Percentiles rank a stretch among this genome's conserved stretches.
These are phyloP conservation scores for Crossocerus cetratus DNA, from an alignment of 2,888 invertebrate species.

Conservation along the genomic window DNA sequence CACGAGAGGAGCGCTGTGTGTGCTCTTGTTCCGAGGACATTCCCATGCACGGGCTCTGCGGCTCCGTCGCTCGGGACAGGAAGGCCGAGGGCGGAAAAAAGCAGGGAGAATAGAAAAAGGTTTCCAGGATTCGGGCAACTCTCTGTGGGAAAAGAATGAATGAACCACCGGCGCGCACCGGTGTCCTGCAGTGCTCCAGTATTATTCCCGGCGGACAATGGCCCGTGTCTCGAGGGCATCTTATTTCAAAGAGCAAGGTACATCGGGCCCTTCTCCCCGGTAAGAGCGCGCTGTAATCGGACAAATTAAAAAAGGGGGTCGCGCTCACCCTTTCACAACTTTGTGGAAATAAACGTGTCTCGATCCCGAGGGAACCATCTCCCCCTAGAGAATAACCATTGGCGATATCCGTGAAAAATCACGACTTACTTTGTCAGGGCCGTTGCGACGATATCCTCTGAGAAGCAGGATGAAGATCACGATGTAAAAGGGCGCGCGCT, in stretches of 20 bases:
- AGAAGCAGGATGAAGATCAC: neutral
- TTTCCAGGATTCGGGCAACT: constrained; percentile 72
- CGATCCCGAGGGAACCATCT: neutral
- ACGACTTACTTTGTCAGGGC: too few relatives aligned
- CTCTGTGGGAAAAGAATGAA: constrained; percentile 71
- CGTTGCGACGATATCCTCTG: too few relatives aligned
- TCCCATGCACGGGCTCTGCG: constrained; percentile 52
- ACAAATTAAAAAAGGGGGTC: constrained; percentile 44
- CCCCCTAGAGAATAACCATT: neutral
- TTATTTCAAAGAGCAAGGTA: constrained; percentile 25
- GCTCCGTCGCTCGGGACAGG: constrained; percentile 26
- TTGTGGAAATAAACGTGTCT: neutral
- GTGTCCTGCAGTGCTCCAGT: constrained; percentile 65
- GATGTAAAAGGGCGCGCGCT: neutral
- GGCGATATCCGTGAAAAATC: neutral
- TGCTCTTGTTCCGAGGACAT: constrained; percentile 37
- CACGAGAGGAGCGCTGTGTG: constrained; percentile 36
- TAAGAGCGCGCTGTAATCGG: constrained; percentile 31
- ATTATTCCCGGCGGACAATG: constrained; percentile 63
- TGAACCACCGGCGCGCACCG: constrained; percentile 57
- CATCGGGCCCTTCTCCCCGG: neutral
- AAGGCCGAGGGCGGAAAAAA: constrained; percentile 53
- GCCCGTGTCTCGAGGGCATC: constrained; percentile 47
- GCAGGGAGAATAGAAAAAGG: constrained; percentile 68
- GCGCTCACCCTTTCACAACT: neutral